Conservation (phyloP, 2,797 vertebrate species). For the Hafferia zeledoni region DNA sequence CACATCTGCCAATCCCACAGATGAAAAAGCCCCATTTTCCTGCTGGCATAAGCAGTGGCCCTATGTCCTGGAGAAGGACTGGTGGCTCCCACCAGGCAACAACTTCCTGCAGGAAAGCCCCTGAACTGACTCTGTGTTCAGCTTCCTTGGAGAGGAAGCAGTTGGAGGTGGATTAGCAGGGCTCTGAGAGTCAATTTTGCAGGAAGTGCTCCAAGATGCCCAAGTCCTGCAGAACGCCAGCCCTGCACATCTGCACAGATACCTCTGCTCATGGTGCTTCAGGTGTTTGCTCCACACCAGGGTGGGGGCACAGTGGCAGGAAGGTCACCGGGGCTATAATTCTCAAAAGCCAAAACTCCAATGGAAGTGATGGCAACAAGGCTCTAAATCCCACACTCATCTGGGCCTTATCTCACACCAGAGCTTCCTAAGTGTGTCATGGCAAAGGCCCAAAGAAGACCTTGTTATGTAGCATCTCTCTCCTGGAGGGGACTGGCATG, state of each 20-base stretch:
- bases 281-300: not conserved
- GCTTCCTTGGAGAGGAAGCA: not conserved
- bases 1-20: not conserved
- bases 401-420: not conserved
- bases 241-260: rapidly evolving
- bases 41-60: not conserved
- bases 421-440: not conserved
- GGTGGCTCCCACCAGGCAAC: not conserved
- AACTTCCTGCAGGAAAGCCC: not conserved
- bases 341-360: not conserved
- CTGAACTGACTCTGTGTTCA: not conserved
- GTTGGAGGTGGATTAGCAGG: rapidly evolving
- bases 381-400: not conserved
- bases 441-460: not conserved
- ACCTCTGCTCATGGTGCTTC: rapidly evolving
- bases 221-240: not conserved
- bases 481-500: not conserved
- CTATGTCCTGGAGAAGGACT: not conserved
- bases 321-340: not conserved
- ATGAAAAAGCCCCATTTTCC: conserved; percentile 4
- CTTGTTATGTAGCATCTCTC: not conserved
- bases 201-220: not conserved
- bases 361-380: not conserved
- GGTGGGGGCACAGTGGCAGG: rapidly evolving
- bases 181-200: not conserved